Base-by-base conservation (phyloP, 2,113 vertebrate genomes). In the Chroicocephalus ridibundus region DNA sequence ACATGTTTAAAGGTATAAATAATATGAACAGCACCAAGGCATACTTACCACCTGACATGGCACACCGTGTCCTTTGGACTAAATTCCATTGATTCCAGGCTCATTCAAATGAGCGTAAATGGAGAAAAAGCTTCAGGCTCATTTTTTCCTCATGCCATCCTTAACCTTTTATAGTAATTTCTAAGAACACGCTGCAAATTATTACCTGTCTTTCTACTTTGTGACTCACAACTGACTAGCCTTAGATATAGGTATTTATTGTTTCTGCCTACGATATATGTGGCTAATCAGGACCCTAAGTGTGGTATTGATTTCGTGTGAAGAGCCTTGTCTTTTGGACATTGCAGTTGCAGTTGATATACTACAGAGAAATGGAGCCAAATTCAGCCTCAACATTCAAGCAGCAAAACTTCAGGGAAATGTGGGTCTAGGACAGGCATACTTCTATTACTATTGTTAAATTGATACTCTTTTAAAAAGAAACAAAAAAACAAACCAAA, bases 131-230 rank as follows among this genome's bases (percentile, higher is more conserved):
- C 55, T 64, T n/a, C 38, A 92, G 79, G 85, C 71, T 64, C 68
- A 90, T 62, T 82, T 92, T 96, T 92, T 47, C 42, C 25, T 66
- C 27, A 32, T 94, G 82, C 55, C 65, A 58, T 32, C 34, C 34
- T n/a, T 95, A 80, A 87, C 92, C 94, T 97, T 97, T 87, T 97
- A 95, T 91, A 97, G 95, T 75, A 86, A 96, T 88, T 92, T 94
- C 85, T 78, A 93, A 88, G 83, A 95, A 79, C 24, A 40, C 3
- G 1, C 52, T 27, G 44, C 46, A 80, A 88, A 85, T 89, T 91
- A 76, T 71, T 90, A 96, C 94, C 66, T 4, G 76, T 58, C 77
- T 88, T 93, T 95, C 85, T 94, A 79, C 87, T 95, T 91, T 75
- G 51, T 97, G 94, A 96, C 72, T 97, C 95, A 97, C 42, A 58